Percentiles rank a stretch among this genome's conserved stretches.
Evolutionary conservation across 1,140 invertebrate species (phyloP).

Genomic region (Venustaconcha ellipsiformis): DNA sequence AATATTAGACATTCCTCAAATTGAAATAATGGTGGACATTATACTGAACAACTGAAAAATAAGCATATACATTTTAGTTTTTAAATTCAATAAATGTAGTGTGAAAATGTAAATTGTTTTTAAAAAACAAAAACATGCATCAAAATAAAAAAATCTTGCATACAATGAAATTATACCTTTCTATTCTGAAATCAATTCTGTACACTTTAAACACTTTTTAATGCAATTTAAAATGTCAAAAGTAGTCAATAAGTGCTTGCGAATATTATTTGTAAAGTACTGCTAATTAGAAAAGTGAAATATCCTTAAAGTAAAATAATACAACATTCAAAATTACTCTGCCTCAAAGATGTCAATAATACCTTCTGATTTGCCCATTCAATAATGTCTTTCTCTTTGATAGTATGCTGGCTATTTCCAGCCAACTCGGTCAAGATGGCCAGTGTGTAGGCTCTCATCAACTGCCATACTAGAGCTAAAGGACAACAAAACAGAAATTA

Average conservation of each 20-base stretch:
- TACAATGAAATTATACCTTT: no score
- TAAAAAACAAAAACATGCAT: no score
- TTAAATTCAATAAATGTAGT: no score
- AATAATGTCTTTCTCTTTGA: conserved; percentile 96
- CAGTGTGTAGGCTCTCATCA: conserved; percentile 98
- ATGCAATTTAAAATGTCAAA: not conserved
- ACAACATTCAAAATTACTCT: not conserved
- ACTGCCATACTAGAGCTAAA: conserved; percentile 95
- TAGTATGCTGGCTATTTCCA: conserved; percentile 73
- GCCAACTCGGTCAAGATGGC: conserved; percentile 90
- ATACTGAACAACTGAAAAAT: no score
- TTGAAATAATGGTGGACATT: no score
- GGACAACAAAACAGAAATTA: conserved; percentile 14
- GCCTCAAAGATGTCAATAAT: conserved; percentile 14
- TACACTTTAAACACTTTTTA: not conserved
- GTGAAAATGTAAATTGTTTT: no score
- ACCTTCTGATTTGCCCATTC: conserved; percentile 98
- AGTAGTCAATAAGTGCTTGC: no score
- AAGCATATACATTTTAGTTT: no score
- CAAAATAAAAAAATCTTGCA: no score
- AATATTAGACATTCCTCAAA: no score
- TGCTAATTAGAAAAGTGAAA: not conserved
- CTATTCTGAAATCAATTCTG: no score
- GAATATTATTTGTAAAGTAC: not conserved
- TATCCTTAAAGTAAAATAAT: not conserved